phyloP scores from a whole-genome alignment of 1,140 invertebrate species.

The Heliconius hewitsoni region DNA sequence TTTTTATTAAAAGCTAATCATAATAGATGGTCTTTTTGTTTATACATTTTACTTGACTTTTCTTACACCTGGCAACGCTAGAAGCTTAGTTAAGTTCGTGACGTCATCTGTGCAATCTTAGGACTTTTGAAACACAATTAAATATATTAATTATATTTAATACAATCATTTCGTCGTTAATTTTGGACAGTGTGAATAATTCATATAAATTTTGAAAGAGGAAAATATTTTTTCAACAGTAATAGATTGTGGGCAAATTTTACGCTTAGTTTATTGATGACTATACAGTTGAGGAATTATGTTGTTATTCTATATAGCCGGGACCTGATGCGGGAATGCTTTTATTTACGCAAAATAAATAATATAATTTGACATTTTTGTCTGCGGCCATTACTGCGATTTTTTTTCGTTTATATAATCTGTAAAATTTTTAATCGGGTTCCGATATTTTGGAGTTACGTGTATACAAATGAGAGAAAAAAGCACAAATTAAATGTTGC shows the following conservation, averaged over 20 bases:
- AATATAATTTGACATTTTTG: background rate
- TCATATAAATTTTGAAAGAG: conserved; percentile 35
- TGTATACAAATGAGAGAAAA: conserved; percentile 23
- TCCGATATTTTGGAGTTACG: conserved; percentile 30
- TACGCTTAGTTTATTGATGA: conserved; percentile 61
- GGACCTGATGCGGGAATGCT: conserved; percentile 20
- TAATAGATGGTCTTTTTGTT: background rate
- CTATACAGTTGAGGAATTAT: conserved; percentile 74
- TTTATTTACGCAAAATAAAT: background rate
- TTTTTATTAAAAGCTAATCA: background rate
- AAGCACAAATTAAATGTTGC: conserved; percentile 40
- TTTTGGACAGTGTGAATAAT: conserved; percentile 26
- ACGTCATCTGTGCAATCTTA: conserved; percentile 32
- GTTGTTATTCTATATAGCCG: conserved; percentile 28
- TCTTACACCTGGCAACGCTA: background rate
- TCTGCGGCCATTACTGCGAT: background rate
- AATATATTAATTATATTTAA: conserved; percentile 13
- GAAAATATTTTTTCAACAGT: conserved; percentile 66
- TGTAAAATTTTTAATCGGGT: conserved; percentile 16
- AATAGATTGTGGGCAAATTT: conserved; percentile 55
- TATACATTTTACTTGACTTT: background rate
- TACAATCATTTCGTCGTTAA: background rate
- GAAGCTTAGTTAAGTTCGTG: conserved; percentile 31
- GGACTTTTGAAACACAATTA: conserved; percentile 17
- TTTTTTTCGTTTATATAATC: conserved; percentile 11